Conservation (phyloP, 2,113 vertebrate genomes). For the Marcusenius ussheri region DNA sequence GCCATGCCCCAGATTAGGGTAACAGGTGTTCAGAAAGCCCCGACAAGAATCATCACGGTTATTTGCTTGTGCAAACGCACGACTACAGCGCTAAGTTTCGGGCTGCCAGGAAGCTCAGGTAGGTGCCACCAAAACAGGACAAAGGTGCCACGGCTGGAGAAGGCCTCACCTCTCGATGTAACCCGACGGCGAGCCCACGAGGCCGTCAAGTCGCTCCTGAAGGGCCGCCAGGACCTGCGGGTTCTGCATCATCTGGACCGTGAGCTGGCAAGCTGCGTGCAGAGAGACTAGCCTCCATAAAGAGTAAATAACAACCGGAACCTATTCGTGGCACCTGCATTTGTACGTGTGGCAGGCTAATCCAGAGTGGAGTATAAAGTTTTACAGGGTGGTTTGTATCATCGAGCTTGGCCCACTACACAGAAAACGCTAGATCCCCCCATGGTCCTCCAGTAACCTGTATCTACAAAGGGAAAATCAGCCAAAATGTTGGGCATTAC, state of each 20-base stretch:
- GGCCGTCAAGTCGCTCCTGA: constrained; percentile 93
- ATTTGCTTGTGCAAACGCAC: not conserved
- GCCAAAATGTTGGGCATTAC: not conserved
- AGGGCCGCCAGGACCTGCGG: constrained; percentile 97
- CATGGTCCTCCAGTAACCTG: not conserved
- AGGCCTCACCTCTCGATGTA: constrained; percentile 88
- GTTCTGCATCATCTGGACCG: constrained; percentile 99
- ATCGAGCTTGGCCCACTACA: no score
- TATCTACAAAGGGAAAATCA: not conserved
- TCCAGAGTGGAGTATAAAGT: not conserved
- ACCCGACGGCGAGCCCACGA: constrained; percentile 90
- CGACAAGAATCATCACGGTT: not conserved
- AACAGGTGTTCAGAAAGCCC: not conserved
- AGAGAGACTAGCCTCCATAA: constrained; percentile 21
- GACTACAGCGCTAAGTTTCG: not conserved
- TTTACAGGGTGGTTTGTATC: not conserved
- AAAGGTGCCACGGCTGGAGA: not conserved
- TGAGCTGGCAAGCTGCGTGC: constrained; percentile 82
- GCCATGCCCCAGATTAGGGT: not conserved
- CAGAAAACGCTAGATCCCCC: not conserved
- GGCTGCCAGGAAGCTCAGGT: not conserved
- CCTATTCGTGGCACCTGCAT: not conserved
- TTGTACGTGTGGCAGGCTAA: not conserved
- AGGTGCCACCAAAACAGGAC: not conserved
- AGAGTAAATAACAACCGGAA: not conserved